These are phyloP conservation scores for Peromyscus californicus DNA, from an alignment of 2,113 vertebrate species.

Conservation along the genomic window DNA sequence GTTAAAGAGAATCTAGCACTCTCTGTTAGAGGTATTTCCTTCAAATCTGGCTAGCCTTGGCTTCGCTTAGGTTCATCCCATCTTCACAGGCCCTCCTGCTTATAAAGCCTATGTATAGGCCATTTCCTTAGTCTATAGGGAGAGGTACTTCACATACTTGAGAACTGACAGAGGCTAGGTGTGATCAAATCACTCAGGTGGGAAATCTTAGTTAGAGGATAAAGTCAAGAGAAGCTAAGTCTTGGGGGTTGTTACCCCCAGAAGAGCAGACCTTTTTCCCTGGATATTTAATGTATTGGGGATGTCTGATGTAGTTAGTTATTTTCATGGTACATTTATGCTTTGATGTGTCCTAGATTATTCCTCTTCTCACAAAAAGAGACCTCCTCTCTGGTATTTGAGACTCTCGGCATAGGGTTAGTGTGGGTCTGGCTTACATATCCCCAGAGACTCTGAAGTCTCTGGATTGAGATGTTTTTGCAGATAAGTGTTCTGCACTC, in stretches of 20 bases:
- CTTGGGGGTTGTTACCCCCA: neutral
- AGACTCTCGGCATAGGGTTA: constrained; percentile 66
- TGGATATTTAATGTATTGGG: neutral
- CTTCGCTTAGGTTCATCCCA: neutral
- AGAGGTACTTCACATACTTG: neutral
- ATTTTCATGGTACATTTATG: constrained; percentile 58
- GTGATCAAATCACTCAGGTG: constrained; percentile 26
- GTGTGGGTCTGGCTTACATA: constrained; percentile 63
- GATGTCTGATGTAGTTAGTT: constrained; percentile 7
- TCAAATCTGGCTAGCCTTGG: too few species aligned
- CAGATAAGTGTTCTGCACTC: constrained; percentile 50
- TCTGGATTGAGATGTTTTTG: constrained; percentile 27
- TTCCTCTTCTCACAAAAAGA: neutral
- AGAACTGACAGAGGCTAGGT: neutral
- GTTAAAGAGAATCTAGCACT: neutral
- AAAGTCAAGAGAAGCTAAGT: neutral
- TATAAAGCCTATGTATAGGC: neutral
- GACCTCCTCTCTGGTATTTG: neutral
- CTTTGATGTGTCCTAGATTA: neutral
- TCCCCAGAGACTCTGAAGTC: constrained; percentile 30
- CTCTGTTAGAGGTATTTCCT: accelerated
- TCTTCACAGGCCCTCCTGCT: neutral
- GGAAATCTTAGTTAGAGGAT: neutral
- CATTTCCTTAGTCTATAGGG: neutral
- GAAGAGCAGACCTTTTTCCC: neutral